Conservation (phyloP, 1,140 invertebrate species). For the Drosophila sproati region DNA sequence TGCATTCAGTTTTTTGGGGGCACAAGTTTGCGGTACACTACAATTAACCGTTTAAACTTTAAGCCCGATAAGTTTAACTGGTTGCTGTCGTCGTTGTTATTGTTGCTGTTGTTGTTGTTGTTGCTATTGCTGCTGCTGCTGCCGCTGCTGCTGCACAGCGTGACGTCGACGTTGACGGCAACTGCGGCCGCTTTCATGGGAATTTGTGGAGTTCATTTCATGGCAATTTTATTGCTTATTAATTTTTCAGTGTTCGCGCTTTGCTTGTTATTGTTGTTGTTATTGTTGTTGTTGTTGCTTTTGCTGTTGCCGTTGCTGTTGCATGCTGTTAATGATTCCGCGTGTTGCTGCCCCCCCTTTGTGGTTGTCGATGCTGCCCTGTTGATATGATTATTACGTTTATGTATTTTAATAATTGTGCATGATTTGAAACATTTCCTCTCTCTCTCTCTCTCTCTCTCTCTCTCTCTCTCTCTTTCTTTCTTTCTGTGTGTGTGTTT, state of each 20-base stretch:
- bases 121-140: slow-evolving; percentile 9
- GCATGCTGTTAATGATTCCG: neutral
- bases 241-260: slow-evolving; percentile 83
- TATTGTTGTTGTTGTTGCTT: slow-evolving; percentile 49
- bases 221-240: slow-evolving; percentile 85
- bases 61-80: slow-evolving; percentile 53
- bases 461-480: slow-evolving; percentile 22
- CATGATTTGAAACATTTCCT: slow-evolving; percentile 81
- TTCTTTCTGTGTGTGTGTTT: neutral
- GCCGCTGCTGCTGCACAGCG: slow-evolving; percentile 49
- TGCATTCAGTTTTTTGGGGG: slow-evolving; percentile 46
- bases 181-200: slow-evolving; percentile 74
- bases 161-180: slow-evolving; percentile 49
- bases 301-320: slow-evolving; percentile 53
- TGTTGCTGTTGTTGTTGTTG: slow-evolving; percentile 8
- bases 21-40: slow-evolving; percentile 30
- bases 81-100: slow-evolving; percentile 15
- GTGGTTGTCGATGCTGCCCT: slow-evolving; percentile 45
- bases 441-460: slow-evolving; percentile 2
- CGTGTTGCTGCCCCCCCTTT: slow-evolving; percentile 26
- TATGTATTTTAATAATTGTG: slow-evolving; percentile 84
- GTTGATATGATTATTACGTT: slow-evolving; percentile 83
- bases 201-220: slow-evolving; percentile 84
- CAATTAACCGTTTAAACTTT: slow-evolving; percentile 65
- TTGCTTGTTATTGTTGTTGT: slow-evolving; percentile 29